Evolutionary conservation across 2,888 invertebrate genomes (phyloP).

Genomic region (Dryocosmus kuriphilus): DNA sequence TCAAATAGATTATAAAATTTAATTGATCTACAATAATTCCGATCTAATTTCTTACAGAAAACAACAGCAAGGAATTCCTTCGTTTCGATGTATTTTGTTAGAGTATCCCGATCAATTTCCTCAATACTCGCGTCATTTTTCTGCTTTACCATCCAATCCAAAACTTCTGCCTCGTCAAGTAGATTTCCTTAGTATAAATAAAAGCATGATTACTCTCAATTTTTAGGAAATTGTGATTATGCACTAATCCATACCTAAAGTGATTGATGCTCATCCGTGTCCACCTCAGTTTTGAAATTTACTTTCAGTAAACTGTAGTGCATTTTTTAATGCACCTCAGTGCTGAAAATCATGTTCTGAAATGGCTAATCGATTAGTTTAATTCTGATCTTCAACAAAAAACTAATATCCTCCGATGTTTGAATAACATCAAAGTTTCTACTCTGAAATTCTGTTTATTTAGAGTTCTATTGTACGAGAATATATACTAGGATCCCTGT

Average conservation of each 20-base stretch:
- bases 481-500: not conserved
- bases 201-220: not conserved
- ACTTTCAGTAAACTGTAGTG: not conserved
- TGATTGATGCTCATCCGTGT: not conserved
- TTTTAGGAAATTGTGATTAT: not conserved
- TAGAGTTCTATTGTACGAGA: not conserved
- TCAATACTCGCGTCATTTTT: slow-evolving; percentile 95
- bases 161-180: slow-evolving; percentile 88
- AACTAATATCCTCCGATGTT: not conserved
- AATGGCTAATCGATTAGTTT: slow-evolving; percentile 58
- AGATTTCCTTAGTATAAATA: slow-evolving; percentile 81
- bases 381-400: not conserved
- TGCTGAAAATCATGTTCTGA: slow-evolving; percentile 53
- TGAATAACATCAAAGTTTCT: not conserved
- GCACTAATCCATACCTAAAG: slow-evolving; percentile 13
- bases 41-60: slow-evolving; percentile 88
- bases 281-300: not conserved
- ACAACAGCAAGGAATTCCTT: slow-evolving; percentile 95
- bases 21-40: slow-evolving; percentile 16
- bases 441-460: not conserved
- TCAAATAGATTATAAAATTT: slow-evolving; percentile 31
- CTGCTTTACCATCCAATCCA: slow-evolving; percentile 95
- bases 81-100: slow-evolving; percentile 90
- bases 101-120: slow-evolving; percentile 89
- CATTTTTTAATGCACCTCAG: not conserved